Evolutionary conservation across 2,113 vertebrate species (phyloP), one percentile per base, ranked within the genome.

Genomic region (Oryzias melastigma): DNA sequence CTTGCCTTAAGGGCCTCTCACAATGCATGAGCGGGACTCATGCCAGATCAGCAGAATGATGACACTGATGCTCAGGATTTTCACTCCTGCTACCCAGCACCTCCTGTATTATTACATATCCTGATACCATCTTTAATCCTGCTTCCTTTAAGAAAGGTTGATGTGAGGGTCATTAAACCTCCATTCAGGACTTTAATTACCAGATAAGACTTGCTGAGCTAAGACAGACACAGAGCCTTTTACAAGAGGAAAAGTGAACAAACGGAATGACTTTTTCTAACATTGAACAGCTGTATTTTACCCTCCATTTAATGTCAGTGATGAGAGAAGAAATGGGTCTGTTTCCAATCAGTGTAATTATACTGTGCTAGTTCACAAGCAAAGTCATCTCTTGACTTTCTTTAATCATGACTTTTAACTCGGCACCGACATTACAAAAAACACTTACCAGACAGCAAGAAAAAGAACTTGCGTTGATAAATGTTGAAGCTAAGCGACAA

Each of bases 111-210:
- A 85, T 83, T 81, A 87, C 84, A 87, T 64, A 57, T 56, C 56
- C 57, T 60, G 86, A 91, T 91, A 91, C n/a, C 55, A 91, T 91
- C 88, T 90, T 90, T 87, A 87, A 89, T 87, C 89, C 81, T 63
- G 84, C 82, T 87, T 87, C 66, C 71, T 86, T 85, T 83, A 84
- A 88, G 81, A 84, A 82, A 87, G 78, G 87, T 88, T 84, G 81
- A 81, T 81, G 82, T 57, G 71, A 52, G 62, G 85, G 88, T 87
- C 85, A 83, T 90, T 90, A 88, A 78, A 85, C 68, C 71, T 81
- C 85, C 71, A 83, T 91, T 91, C 83, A 87, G 73, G 65, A 59
- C 65, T 50, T 80, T 90, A 90, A 91, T 91, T 91, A 87, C 80
- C 80, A 71, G 83, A 89, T 90, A 90, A 91, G 87, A 65, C 52